These are phyloP conservation scores for Donacobius atricapilla DNA, from an alignment of 2,113 vertebrate genomes.

Conservation along the genomic window DNA sequence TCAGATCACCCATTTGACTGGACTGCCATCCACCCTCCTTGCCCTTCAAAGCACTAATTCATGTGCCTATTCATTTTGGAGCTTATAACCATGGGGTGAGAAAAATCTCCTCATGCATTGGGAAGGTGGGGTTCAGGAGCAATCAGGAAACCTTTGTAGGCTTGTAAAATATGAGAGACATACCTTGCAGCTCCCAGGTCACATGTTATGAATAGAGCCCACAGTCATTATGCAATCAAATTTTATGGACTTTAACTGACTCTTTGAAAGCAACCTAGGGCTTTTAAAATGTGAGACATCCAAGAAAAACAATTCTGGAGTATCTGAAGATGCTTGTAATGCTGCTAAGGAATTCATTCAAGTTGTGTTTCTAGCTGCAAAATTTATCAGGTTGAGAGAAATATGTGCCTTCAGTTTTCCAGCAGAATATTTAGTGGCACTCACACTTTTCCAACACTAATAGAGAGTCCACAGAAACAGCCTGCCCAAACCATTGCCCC, in stretches of 20 bases:
- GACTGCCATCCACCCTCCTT: background rate
- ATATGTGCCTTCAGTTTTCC: slow-evolving; percentile 35
- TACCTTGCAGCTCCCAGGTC: background rate
- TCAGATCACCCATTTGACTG: background rate
- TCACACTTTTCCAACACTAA: slow-evolving; percentile 58
- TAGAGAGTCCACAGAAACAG: slow-evolving; percentile 10
- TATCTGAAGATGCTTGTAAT: slow-evolving; percentile 54
- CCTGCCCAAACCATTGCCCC: slow-evolving; percentile 27
- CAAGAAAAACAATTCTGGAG: slow-evolving; percentile 67
- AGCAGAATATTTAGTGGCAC: slow-evolving; percentile 42
- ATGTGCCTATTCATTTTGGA: background rate
- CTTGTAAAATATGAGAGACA: slow-evolving; percentile 23
- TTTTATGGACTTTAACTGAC: slow-evolving; percentile 61
- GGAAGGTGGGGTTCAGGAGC: background rate
- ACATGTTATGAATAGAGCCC: slow-evolving; percentile 38
- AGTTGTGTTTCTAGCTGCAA: slow-evolving; percentile 34
- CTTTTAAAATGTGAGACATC: slow-evolving; percentile 58
- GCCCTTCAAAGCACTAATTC: background rate
- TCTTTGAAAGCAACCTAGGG: slow-evolving; percentile 59
- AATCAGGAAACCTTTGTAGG: background rate
- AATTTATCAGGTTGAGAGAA: slow-evolving; percentile 33
- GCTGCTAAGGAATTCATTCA: slow-evolving; percentile 31
- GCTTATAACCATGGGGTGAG: background rate
- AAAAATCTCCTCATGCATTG: background rate
- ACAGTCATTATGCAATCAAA: slow-evolving; percentile 58